These are phyloP conservation scores for Tiliqua scincoides DNA, from an alignment of 2,113 vertebrate species.

Conservation along the genomic window DNA sequence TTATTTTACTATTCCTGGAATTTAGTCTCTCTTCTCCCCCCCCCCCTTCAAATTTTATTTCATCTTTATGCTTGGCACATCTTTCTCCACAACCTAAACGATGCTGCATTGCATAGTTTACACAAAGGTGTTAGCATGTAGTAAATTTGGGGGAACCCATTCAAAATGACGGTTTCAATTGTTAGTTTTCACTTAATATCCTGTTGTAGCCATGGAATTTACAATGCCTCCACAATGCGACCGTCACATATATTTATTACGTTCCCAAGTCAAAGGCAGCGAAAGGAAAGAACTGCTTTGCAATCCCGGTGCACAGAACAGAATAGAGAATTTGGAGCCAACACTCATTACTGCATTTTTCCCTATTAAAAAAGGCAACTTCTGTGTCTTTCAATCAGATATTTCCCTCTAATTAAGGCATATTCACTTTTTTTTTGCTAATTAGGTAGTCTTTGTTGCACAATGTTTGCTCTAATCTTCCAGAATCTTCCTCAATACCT, in stretches of 20 bases:
- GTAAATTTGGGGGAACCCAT: conserved; percentile 34
- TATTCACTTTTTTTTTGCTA: conserved; percentile 79
- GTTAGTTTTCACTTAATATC: conserved; percentile 32
- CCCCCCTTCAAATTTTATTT: not conserved
- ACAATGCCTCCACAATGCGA: not conserved
- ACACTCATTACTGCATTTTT: conserved; percentile 48
- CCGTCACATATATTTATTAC: conserved; percentile 26
- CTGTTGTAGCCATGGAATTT: not conserved
- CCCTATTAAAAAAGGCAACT: conserved; percentile 56
- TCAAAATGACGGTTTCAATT: conserved; percentile 37
- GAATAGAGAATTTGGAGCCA: conserved; percentile 26
- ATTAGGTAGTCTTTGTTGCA: conserved; percentile 85
- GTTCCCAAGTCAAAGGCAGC: conserved; percentile 6
- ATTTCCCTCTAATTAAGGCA: conserved; percentile 78
- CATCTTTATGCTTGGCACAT: not conserved
- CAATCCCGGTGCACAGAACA: not conserved
- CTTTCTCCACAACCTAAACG: conserved; percentile 7
- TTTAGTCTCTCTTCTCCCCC: not conserved
- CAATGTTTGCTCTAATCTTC: conserved; percentile 86
- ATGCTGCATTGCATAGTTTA: not conserved
- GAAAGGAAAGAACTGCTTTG: conserved; percentile 13
- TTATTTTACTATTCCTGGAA: not conserved
- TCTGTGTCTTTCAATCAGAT: conserved; percentile 75
- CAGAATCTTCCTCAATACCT: conserved; percentile 81
- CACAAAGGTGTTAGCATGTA: conserved; percentile 18